phyloP scores from a whole-genome alignment of 2,888 invertebrate species.

The Drosophila atripex region DNA sequence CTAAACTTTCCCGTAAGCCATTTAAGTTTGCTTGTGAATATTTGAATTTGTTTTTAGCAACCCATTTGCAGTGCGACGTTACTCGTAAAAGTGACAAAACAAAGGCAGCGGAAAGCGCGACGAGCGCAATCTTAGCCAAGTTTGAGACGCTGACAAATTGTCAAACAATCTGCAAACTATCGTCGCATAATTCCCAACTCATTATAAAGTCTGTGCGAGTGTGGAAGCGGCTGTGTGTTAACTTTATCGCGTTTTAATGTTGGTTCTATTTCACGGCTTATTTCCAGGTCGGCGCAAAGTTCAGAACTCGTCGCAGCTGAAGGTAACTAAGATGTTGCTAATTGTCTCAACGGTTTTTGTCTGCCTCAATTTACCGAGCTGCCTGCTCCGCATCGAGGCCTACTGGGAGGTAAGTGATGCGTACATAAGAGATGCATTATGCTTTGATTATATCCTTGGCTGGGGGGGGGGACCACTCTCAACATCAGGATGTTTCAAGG shows the following conservation, averaged over 20 bases:
- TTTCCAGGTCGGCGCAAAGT: slow-evolving; percentile 80
- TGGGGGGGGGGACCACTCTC: no score
- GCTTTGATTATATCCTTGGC: background rate
- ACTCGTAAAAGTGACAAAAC: slow-evolving; percentile 19
- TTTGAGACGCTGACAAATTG: slow-evolving; percentile 37
- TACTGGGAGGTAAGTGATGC: slow-evolving; percentile 85
- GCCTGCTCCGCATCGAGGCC: slow-evolving; percentile 88
- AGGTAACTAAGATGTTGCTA: slow-evolving; percentile 92
- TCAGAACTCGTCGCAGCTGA: slow-evolving; percentile 86
- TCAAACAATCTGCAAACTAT: slow-evolving; percentile 37
- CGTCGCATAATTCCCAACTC: slow-evolving; percentile 31
- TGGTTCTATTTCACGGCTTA: background rate
- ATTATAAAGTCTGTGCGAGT: slow-evolving; percentile 26
- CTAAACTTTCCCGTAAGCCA: slow-evolving; percentile 25
- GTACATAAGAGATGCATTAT: slow-evolving; percentile 8
- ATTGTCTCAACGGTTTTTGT: slow-evolving; percentile 92
- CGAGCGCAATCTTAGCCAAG: slow-evolving; percentile 22
- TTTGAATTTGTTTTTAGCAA: slow-evolving; percentile 25
- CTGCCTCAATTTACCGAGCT: slow-evolving; percentile 90
- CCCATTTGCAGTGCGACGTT: slow-evolving; percentile 45
- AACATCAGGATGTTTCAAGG: background rate
- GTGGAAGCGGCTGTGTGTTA: slow-evolving; percentile 6
- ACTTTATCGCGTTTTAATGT: slow-evolving; percentile 2
- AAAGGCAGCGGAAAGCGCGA: slow-evolving; percentile 18
- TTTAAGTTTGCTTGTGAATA: slow-evolving; percentile 27